Conservation (phyloP, 2,797 vertebrate genomes). For the Ceryle rudis region DNA sequence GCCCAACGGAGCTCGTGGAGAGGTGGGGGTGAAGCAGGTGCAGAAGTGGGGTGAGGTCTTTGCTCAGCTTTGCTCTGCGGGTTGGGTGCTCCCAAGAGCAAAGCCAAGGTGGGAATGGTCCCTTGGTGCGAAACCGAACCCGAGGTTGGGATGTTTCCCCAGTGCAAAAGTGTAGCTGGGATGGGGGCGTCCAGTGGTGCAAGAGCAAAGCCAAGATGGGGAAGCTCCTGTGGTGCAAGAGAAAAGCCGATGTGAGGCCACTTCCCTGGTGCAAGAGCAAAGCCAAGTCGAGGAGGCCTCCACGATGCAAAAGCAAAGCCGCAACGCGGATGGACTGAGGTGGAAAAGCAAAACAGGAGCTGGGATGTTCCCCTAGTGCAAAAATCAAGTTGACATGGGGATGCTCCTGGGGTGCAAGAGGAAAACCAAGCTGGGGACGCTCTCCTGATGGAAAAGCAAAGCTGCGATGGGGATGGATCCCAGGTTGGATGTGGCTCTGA, state of each 20-base stretch:
- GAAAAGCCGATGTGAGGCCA: accelerated
- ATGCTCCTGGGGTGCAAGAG: neutral
- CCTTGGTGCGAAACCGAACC: neutral
- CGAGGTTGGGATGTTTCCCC: neutral
- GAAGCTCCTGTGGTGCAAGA: neutral
- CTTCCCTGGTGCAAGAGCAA: neutral
- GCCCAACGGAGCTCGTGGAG: accelerated
- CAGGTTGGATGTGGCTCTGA: no score
- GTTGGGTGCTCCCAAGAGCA: neutral
- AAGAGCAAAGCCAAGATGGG: neutral
- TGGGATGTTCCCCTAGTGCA: no score
- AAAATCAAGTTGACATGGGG: accelerated
- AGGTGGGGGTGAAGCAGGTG: neutral
- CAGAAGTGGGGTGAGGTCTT: accelerated
- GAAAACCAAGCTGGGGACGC: neutral
- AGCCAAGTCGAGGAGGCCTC: neutral
- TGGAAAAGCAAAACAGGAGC: no score
- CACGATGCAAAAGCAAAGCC: neutral
- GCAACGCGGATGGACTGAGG: no score
- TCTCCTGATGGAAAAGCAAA: neutral
- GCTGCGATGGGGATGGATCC: no score
- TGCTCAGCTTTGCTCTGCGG: neutral
- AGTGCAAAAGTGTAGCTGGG: neutral
- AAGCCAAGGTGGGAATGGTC: neutral
- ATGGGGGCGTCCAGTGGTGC: no score